Conservation (phyloP, 1,140 invertebrate genomes). For the Drosophila sturtevanti region DNA sequence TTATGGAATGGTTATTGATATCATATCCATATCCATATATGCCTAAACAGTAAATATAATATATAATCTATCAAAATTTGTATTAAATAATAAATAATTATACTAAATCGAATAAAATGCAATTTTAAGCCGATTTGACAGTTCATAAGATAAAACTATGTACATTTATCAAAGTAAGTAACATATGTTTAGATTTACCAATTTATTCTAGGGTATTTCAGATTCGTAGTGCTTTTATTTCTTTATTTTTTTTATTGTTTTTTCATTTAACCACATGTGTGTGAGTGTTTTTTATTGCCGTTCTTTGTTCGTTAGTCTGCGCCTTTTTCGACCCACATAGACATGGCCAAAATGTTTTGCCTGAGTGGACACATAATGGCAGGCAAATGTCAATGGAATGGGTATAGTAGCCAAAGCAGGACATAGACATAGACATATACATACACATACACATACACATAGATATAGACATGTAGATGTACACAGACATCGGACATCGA, state of each 20-base stretch:
- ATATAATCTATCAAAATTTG: too few species aligned
- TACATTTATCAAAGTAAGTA: too few species aligned
- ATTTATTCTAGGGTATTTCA: not conserved
- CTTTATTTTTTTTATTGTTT: not conserved
- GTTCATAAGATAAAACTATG: too few species aligned
- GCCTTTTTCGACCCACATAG: slow-evolving; percentile 20
- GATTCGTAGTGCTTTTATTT: not conserved
- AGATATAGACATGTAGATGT: too few species aligned
- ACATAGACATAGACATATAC: not conserved
- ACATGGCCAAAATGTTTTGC: slow-evolving; percentile 11
- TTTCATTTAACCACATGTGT: too few species aligned
- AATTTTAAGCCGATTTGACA: too few species aligned
- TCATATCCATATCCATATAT: too few species aligned
- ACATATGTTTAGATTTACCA: too few species aligned
- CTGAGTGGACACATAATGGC: slow-evolving; percentile 7
- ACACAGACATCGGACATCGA: not conserved
- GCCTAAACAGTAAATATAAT: too few species aligned
- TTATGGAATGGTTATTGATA: too few species aligned
- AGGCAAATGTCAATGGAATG: not conserved
- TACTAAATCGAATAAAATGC: too few species aligned
- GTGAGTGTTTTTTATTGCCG: not conserved
- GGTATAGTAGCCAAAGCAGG: not conserved
- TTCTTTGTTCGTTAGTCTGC: slow-evolving; percentile 7
- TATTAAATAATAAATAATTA: too few species aligned
- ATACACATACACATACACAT: not conserved